Conservation (phyloP, 1,140 invertebrate genomes). For the Rhyzopertha dominica region DNA sequence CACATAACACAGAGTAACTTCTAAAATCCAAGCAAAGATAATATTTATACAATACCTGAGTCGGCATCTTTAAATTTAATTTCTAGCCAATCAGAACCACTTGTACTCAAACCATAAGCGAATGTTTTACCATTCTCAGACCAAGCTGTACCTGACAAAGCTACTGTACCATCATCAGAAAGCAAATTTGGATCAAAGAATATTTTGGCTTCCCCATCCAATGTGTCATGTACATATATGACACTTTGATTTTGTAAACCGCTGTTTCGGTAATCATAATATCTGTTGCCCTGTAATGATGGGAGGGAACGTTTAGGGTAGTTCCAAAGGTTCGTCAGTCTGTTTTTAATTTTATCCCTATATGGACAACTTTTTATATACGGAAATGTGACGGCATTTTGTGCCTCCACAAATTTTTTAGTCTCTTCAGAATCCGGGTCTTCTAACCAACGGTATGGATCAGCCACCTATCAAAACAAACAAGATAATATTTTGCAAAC, state of each 20-base stretch:
- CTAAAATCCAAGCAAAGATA: background rate
- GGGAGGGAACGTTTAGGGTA: slow-evolving; percentile 94
- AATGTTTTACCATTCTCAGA: slow-evolving; percentile 87
- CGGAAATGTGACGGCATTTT: slow-evolving; percentile 85
- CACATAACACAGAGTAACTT: slow-evolving; percentile 13
- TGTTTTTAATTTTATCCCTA: slow-evolving; percentile 66
- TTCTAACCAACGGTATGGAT: slow-evolving; percentile 96
- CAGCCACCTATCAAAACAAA: slow-evolving; percentile 62
- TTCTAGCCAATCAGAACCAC: slow-evolving; percentile 93
- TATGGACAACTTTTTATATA: slow-evolving; percentile 75
- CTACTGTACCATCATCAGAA: slow-evolving; percentile 90
- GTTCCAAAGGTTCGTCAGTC: slow-evolving; percentile 89
- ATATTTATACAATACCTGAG: slow-evolving; percentile 52
- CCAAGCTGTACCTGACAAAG: slow-evolving; percentile 73
- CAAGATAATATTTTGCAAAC: slow-evolving; percentile 12
- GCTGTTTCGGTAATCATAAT: slow-evolving; percentile 91
- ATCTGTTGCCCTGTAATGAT: slow-evolving; percentile 73
- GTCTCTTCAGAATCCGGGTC: slow-evolving; percentile 92
- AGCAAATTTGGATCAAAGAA: slow-evolving; percentile 94
- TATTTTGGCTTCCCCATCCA: slow-evolving; percentile 75
- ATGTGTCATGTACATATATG: slow-evolving; percentile 80
- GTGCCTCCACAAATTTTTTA: slow-evolving; percentile 83
- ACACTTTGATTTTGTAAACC: slow-evolving; percentile 72
- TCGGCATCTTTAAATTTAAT: slow-evolving; percentile 78
- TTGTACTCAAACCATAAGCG: slow-evolving; percentile 87